Evolutionary conservation across 2,888 invertebrate species (phyloP), one percentile per base, ranked within the genome.

Genomic region (Lasioglossum villosulum): DNA sequence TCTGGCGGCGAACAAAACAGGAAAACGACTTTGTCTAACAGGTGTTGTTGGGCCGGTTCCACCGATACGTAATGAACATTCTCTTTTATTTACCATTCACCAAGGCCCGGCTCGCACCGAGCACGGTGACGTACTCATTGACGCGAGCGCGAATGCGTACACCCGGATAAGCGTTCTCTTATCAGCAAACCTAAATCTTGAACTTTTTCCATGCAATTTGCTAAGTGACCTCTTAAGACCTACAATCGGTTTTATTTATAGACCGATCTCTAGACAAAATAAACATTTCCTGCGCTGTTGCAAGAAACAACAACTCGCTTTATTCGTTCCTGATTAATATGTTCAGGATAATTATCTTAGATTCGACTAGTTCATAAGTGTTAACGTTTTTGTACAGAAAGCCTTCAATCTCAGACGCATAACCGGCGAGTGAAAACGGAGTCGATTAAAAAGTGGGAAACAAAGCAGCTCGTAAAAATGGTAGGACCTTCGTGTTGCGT

Each of bases 61-160:
- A 37, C 68, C 63, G 68, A 75, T 71, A 74, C 83, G 78, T 75
- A 83, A 78, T 66, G 77, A 83, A 79, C 83, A 83, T 78, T 83
- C 84, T 79, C 83, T 83, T 84, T 83, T 83, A 84, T 84, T 83
- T 83, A 83, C 83, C 83, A 83, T 83, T 83, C 84, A 83, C 79
- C 74, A n/a, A 34, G 56, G 56, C 48, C 10, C 23, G 75, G 34
- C 52, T 42, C 71, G 59, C 45, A 16, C 34, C 59, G 45, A 59
- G 30, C 59, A 30, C 82, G 52, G 59, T 75, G 83, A 78, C 84
- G 83, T 73, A 71, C 48, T 34, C 72, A 48, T 48, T 72, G 72
- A 72, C 72, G 72, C 73, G 37, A 19, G 37, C 52, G 23, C 52
- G 37, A 23, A 8, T 19, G 19, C 19, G 34, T 10, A 48, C 73